Conservation (phyloP, 2,113 vertebrate genomes). For the Chiloscyllium plagiosum region DNA sequence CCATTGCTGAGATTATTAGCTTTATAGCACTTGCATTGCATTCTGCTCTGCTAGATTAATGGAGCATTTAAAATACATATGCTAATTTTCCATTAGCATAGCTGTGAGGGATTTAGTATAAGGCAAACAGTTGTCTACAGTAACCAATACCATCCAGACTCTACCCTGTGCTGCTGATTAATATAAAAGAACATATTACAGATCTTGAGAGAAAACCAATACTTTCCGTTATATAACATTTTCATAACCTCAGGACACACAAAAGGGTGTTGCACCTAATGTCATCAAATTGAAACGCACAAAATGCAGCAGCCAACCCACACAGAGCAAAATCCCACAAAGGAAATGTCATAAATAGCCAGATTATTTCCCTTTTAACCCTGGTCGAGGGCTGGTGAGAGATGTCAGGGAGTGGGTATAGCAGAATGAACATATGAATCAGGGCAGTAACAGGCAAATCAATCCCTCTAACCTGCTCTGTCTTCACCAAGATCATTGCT, state of each 20-base stretch:
- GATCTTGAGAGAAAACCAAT: background rate
- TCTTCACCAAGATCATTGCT: too few relatives aligned
- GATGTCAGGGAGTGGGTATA: too few relatives aligned
- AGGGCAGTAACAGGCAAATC: too few relatives aligned
- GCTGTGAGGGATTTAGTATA: background rate
- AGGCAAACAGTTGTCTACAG: background rate
- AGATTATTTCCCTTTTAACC: background rate
- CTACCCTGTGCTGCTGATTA: background rate
- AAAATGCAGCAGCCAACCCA: background rate
- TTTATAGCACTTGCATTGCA: background rate
- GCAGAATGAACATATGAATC: too few relatives aligned
- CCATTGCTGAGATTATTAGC: background rate
- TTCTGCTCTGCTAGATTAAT: background rate
- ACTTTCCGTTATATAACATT: background rate
- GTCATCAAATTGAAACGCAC: background rate
- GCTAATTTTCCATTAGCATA: background rate
- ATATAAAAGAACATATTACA: background rate
- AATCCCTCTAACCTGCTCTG: too few relatives aligned
- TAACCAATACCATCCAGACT: background rate
- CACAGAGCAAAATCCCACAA: background rate
- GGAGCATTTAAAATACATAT: background rate
- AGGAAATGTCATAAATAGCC: background rate
- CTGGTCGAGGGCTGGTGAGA: background rate
- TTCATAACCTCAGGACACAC: background rate
- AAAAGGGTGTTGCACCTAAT: background rate